Conservation (phyloP, 2,113 vertebrate genomes). For the western clawed frog (Xenopus tropicalis) region DNA sequence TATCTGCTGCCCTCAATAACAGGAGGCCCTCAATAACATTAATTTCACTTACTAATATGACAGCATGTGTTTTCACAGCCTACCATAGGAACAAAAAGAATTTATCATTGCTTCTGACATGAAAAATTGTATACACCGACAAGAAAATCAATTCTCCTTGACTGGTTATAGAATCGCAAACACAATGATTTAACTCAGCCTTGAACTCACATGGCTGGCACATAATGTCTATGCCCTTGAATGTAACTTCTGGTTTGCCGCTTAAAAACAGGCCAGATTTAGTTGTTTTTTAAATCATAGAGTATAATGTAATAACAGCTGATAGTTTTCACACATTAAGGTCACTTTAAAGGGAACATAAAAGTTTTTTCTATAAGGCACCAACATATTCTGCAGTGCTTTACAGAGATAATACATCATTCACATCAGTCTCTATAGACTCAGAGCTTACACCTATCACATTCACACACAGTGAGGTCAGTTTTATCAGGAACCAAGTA, state of each 20-base stretch:
- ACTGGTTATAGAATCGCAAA: constrained; percentile 22
- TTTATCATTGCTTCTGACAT: constrained; percentile 16
- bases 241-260: background rate
- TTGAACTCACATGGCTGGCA: constrained; percentile 17
- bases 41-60: constrained; percentile 1
- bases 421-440: no score
- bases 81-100: constrained; percentile 11
- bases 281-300: no score
- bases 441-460: no score
- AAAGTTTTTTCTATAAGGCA: no score
- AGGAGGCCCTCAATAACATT: background rate
- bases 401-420: no score
- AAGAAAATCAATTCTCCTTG: constrained; percentile 27
- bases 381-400: no score
- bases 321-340: no score
- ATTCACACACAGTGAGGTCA: no score
- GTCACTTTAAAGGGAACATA: no score
- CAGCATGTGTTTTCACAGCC: background rate
- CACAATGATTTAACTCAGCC: constrained; percentile 40
- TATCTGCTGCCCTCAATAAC: background rate
- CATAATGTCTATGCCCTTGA: constrained; percentile 24
- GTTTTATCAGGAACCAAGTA: no score
- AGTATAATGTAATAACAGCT: no score
- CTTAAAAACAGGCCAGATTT: no score
- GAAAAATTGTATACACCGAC: constrained; percentile 19